phyloP scores from a whole-genome alignment of 2,888 invertebrate genomes.

The Melinopterus prodromus region DNA sequence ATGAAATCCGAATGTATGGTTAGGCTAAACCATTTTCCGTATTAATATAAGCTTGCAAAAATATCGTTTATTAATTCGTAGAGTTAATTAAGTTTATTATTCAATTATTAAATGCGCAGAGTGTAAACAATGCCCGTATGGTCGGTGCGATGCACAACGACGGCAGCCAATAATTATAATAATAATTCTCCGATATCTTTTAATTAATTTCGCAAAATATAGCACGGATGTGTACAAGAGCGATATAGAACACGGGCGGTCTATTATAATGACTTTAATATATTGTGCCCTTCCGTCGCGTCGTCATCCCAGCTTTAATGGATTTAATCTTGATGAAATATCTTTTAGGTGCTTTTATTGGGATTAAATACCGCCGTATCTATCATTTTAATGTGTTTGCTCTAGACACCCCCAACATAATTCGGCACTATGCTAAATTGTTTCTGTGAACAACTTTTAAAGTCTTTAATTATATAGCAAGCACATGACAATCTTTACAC shows the following conservation, averaged over 20 bases:
- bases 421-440: background rate
- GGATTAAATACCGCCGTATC: background rate
- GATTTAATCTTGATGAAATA: background rate
- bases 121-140: background rate
- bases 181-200: background rate
- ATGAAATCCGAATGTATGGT: background rate
- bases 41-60: background rate
- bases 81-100: slow-evolving; percentile 4
- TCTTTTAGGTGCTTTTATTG: slow-evolving; percentile 4
- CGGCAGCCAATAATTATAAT: background rate
- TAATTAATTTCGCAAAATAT: background rate
- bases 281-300: background rate
- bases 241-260: background rate
- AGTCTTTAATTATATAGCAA: too few species aligned
- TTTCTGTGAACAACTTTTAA: background rate
- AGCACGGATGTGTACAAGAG: background rate
- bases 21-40: background rate
- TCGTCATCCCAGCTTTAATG: background rate
- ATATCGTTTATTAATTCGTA: background rate
- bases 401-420: background rate
- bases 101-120: background rate
- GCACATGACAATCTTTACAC: too few species aligned
- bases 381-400: background rate
- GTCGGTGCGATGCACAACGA: background rate
- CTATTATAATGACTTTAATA: slow-evolving; percentile 4